A percentile compares a stretch with the other conserved stretches of the same genome.
These are phyloP conservation scores for Agrochola lota DNA, from an alignment of 2,888 invertebrate species.

Conservation along the genomic window DNA sequence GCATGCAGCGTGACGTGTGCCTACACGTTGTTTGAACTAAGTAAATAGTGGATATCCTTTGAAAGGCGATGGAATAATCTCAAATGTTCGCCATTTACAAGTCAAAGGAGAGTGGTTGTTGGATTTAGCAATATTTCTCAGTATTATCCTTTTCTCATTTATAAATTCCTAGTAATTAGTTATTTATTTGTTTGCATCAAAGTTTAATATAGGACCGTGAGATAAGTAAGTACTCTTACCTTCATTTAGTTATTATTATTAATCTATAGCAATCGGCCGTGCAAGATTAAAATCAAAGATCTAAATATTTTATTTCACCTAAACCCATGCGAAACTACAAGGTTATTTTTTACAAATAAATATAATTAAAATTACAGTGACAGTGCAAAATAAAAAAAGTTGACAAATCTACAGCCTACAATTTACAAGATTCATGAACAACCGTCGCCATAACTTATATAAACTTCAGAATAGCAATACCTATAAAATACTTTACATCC, in stretches of 20 bases:
- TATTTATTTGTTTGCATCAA: neutral
- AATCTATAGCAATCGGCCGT: neutral
- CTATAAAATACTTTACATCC: no score
- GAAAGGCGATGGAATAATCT: slow-evolving; percentile 4
- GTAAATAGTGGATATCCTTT: slow-evolving; percentile 25
- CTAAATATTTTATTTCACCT: no score
- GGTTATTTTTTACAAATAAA: no score
- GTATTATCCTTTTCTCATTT: neutral
- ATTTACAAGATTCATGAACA: neutral
- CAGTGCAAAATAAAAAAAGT: no score
- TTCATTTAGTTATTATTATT: neutral
- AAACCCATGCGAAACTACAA: no score
- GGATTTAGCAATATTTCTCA: neutral
- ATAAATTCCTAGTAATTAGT: neutral
- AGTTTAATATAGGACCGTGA: neutral
- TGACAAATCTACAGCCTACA: no score
- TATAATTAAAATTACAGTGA: no score
- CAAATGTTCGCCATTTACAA: slow-evolving; percentile 13
- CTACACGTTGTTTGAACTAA: slow-evolving; percentile 8
- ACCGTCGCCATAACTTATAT: neutral
- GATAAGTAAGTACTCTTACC: neutral
- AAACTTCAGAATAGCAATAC: neutral
- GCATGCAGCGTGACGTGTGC: slow-evolving; percentile 36
- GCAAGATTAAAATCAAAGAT: neutral
- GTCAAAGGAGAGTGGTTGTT: neutral